Conservation (phyloP, 2,888 invertebrate genomes). For the Aethes cnicana region DNA sequence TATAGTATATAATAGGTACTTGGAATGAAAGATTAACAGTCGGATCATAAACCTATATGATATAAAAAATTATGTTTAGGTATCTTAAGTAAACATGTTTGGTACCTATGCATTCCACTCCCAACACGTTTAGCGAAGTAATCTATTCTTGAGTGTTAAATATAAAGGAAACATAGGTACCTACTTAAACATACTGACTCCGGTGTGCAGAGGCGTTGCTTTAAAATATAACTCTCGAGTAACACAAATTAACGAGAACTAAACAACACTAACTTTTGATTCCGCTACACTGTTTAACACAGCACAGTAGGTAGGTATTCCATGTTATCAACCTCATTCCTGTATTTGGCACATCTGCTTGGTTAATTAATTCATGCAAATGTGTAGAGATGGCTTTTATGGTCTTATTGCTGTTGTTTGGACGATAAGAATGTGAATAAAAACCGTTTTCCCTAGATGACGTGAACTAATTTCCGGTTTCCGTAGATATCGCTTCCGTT, state of each 20-base stretch:
- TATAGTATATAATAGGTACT: no score
- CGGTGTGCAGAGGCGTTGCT: neutral
- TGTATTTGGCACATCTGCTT: no score
- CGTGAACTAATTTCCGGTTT: constrained; percentile 1
- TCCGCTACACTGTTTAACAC: no score
- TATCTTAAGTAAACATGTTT: constrained; percentile 4
- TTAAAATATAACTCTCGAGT: no score
- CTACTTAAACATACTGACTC: neutral
- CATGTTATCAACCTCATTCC: no score
- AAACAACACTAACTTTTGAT: no score
- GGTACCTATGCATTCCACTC: neutral
- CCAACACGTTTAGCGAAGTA: neutral
- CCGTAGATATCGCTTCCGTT: constrained; percentile 17
- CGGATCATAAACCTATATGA: no score
- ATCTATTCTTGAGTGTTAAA: neutral
- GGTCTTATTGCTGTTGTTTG: neutral
- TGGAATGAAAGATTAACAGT: no score
- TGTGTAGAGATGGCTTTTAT: neutral
- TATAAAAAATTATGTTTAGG: constrained; percentile 2
- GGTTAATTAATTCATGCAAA: no score
- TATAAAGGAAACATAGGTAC: no score
- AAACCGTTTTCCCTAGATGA: constrained; percentile 6
- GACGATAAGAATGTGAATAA: neutral
- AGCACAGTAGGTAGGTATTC: no score
- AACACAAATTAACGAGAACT: no score